Evolutionary conservation across 2,797 vertebrate species (phyloP).

Genomic region (Enteromius mattozi): DNA sequence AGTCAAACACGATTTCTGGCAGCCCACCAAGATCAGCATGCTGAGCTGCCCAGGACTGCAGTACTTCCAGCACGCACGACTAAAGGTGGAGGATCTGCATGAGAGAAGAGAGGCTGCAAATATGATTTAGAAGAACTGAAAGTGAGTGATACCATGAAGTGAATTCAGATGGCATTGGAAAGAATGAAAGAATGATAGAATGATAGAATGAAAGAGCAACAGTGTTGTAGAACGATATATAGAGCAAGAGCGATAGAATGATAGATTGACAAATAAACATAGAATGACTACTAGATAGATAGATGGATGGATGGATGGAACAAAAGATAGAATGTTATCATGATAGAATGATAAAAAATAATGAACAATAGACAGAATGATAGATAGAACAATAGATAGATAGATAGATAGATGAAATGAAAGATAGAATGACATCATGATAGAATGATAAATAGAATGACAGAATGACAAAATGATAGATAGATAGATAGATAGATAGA

Average conservation of each 20-base stretch:
- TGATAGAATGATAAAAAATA: no score
- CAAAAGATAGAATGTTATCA: no score
- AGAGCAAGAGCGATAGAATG: background rate
- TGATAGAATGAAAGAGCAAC: background rate
- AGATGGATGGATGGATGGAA: background rate
- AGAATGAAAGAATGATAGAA: background rate
- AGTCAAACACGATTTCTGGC: conserved; percentile 60
- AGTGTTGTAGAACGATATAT: background rate
- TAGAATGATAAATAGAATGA: background rate
- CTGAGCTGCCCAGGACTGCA: conserved; percentile 52
- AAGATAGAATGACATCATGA: no score
- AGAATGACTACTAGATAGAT: background rate
- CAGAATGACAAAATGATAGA: background rate
- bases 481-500: background rate
- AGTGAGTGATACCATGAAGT: background rate
- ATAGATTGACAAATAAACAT: background rate
- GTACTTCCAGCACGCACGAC: conserved; percentile 50
- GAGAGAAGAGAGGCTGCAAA: conserved; percentile 23
- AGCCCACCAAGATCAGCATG: conserved; percentile 59
- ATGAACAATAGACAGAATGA: background rate
- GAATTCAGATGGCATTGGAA: background rate
- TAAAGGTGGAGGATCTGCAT: conserved; percentile 51
- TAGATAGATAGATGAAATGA: background rate
- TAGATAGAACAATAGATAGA: background rate
- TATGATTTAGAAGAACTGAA: background rate